Evolutionary conservation across 2,113 vertebrate species (phyloP), one percentile per base, ranked within the genome.

Genomic region (Cromileptes altivelis): DNA sequence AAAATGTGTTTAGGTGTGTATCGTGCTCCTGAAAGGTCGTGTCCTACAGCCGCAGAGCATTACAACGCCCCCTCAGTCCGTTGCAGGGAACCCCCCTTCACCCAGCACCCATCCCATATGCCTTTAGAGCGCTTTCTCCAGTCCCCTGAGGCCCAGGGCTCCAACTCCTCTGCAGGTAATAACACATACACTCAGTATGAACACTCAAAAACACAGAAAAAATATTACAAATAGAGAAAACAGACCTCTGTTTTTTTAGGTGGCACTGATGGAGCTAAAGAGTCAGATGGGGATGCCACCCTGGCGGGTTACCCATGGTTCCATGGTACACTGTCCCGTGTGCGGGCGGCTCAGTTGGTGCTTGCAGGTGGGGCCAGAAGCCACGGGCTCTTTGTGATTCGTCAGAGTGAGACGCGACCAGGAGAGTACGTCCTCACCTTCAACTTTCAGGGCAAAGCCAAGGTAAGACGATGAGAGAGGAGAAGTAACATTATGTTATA

Each of bases 401-500:
- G 98, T 33, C 98, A 99, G 92, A 99, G 98, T 0, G 98, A 99
- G 92, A 99, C 98, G 0, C 95, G 98, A 50, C 98, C 97, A 0
- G 98, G 97, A 19, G 98, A 99, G 85, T 99, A 98, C 0, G 98
- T 99, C 62, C 97, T 99, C 82, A 99, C 98, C 85, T 99, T 99
- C 93, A 99, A 99, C 95, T 99, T 99, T 95, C 98, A 99, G 94
- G 98, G 98, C 52, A 99, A 99, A 92, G 98, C 98, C 3, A 99
- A 99, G 97, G 98, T 96, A 93, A 94, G 92, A 4, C 1, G 0
- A 62, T 12, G 1, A 40, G 18, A 53, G 18, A 25, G 2, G 9
- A 65, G 19, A 23, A 30, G 23, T 4, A 14, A 10, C 17, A 14
- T 25, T 9, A 62, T 71, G 33, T 52, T 4, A 19, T 27, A 14